phyloP scores from a whole-genome alignment of 2,888 invertebrate genomes.

The Pimpla rufipes region DNA sequence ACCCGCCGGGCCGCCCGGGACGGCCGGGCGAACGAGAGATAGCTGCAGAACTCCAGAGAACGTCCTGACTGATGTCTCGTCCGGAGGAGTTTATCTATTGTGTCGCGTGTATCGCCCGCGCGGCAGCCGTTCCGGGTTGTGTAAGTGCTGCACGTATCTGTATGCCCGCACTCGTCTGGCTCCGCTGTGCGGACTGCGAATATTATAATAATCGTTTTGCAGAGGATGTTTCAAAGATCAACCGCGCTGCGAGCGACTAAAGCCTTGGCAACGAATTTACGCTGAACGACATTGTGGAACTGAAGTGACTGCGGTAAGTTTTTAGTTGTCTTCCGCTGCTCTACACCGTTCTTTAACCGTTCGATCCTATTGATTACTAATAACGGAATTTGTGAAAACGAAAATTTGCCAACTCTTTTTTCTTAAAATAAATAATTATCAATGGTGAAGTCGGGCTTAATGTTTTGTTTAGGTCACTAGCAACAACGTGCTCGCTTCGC shows the following conservation, averaged over 20 bases:
- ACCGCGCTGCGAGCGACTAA: slow-evolving; percentile 12
- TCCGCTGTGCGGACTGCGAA: slow-evolving; percentile 28
- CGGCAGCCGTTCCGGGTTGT: slow-evolving; percentile 28
- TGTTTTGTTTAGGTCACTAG: no score
- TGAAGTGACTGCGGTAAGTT: neutral
- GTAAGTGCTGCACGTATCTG: slow-evolving; percentile 19
- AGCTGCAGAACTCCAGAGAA: slow-evolving; percentile 28
- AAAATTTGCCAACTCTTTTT: no score
- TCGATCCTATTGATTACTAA: no score
- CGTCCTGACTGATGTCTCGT: slow-evolving; percentile 32
- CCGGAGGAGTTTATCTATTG: slow-evolving; percentile 60
- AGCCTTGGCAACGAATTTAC: slow-evolving; percentile 22
- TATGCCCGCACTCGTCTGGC: slow-evolving; percentile 1
- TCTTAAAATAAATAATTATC: no score
- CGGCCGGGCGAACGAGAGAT: slow-evolving; percentile 15
- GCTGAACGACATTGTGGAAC: neutral
- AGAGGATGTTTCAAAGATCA: slow-evolving; percentile 52
- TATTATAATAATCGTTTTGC: slow-evolving; percentile 34
- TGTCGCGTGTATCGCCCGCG: slow-evolving; percentile 27
- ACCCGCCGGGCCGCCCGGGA: neutral
- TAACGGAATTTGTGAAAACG: no score
- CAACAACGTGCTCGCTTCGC: no score
- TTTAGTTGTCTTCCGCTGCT: neutral
- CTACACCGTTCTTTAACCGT: no score
- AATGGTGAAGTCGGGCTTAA: no score